A percentile compares a stretch with the other conserved stretches of the same genome.
Conservation (phyloP, 2,888 invertebrate species). For the Caenorhabditis drosophilae region DNA sequence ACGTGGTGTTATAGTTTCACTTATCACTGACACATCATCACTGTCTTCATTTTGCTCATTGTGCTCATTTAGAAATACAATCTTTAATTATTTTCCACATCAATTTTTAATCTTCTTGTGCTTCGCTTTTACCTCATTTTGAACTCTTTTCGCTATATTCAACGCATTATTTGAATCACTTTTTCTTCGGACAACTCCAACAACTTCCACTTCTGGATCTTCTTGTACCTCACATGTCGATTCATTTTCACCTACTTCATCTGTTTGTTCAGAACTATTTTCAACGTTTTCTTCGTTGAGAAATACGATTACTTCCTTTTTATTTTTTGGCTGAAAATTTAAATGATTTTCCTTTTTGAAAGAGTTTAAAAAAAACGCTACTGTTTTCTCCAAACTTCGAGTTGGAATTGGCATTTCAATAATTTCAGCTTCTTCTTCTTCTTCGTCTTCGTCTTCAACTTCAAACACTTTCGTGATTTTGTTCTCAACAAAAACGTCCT, state of each 20-base stretch:
- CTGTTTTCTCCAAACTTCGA: too few species aligned
- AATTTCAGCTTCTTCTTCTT: background rate
- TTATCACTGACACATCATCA: too few species aligned
- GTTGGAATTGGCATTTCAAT: too few species aligned
- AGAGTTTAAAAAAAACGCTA: background rate
- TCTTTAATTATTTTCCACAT: conserved; percentile 3
- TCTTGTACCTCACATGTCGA: background rate
- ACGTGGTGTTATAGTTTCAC: too few species aligned
- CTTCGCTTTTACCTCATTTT: background rate
- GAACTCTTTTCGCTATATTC: background rate
- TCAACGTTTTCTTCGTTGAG: too few species aligned
- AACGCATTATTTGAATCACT: background rate
- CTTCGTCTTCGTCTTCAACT: too few species aligned
- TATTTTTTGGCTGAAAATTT: too few species aligned
- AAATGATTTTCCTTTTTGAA: background rate
- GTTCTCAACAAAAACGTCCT: background rate
- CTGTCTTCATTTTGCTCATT: background rate
- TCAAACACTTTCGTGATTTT: background rate
- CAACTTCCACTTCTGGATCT: background rate
- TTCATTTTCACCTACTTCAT: too few species aligned
- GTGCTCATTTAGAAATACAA: conserved; percentile 18
- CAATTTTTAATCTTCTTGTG: background rate
- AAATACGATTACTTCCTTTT: too few species aligned
- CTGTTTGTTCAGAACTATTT: too few species aligned
- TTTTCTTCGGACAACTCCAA: background rate